A percentile compares a stretch with the other conserved stretches of the same genome.
phyloP scores from a whole-genome alignment of 2,888 invertebrate genomes.

The Drosophila hawaiiensis region DNA sequence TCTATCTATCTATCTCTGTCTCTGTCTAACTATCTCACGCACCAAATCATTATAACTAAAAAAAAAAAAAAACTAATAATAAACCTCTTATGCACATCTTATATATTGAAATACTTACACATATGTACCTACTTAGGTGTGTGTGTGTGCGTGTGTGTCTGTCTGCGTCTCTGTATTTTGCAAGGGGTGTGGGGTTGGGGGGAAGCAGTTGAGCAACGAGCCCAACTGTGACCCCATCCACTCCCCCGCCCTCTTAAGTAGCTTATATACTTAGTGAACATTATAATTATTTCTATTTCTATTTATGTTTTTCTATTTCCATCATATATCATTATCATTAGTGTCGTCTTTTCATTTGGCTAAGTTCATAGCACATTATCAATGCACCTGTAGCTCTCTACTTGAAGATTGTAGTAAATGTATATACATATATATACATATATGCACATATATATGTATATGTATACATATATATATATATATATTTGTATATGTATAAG shows the following conservation, averaged over 20 bases:
- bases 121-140: conserved; percentile 15
- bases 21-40: conserved; percentile 18
- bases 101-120: conserved; percentile 2
- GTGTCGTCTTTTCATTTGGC: conserved; percentile 40
- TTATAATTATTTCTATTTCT: not conserved
- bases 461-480: conserved; percentile 20
- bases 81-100: conserved; percentile 3
- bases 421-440: conserved; percentile 1
- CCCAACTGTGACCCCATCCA: not conserved
- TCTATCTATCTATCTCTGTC: conserved; percentile 17
- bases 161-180: conserved; percentile 22
- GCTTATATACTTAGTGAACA: conserved; percentile 6
- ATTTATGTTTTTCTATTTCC: not conserved
- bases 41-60: conserved; percentile 32
- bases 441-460: conserved; percentile 11
- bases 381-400: conserved; percentile 45
- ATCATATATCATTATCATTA: conserved; percentile 19
- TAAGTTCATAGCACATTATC: conserved; percentile 37
- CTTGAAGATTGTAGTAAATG: conserved; percentile 12
- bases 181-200: not conserved
- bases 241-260: conserved; percentile 1
- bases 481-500: conserved; percentile 39
- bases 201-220: conserved; percentile 3
- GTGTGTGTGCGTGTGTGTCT: conserved; percentile 23
- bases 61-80: conserved; percentile 4